Evolutionary conservation across 2,113 vertebrate genomes (phyloP).

Genomic region (Talpa occidentalis): DNA sequence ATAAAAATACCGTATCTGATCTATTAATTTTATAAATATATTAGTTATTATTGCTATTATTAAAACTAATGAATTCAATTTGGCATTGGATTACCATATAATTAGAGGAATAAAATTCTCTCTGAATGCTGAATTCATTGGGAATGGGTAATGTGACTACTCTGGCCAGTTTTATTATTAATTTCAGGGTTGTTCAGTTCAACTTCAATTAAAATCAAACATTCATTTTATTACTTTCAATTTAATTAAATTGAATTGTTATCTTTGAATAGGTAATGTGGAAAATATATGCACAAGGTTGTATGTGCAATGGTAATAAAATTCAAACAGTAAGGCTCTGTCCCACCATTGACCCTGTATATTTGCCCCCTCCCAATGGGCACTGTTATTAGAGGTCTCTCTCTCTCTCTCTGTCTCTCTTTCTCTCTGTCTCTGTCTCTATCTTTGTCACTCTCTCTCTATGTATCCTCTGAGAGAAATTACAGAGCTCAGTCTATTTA

Average conservation of each 20-base stretch:
- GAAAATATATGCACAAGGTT: conserved; percentile 60
- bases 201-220: conserved; percentile 79
- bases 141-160: conserved; percentile 64
- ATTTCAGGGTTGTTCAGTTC: conserved; percentile 75
- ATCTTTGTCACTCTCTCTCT: background rate
- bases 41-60: conserved; percentile 72
- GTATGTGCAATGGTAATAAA: conserved; percentile 54
- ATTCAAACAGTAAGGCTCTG: conserved; percentile 34
- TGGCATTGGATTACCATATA: conserved; percentile 66
- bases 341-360: background rate
- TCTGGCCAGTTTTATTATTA: conserved; percentile 71
- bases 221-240: conserved; percentile 78
- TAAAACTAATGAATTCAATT: conserved; percentile 75
- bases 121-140: conserved; percentile 53
- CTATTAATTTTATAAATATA: conserved; percentile 69
- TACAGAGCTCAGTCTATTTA: background rate
- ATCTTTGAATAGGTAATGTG: conserved; percentile 62
- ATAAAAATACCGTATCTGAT: conserved; percentile 51
- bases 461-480: background rate
- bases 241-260: conserved; percentile 64
- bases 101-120: conserved; percentile 78
- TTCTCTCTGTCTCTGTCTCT: background rate
- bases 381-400: background rate
- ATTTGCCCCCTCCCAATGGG: background rate
- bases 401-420: background rate